These are phyloP conservation scores for Spea bombifrons DNA, from an alignment of 2,113 vertebrate species.

Conservation along the genomic window DNA sequence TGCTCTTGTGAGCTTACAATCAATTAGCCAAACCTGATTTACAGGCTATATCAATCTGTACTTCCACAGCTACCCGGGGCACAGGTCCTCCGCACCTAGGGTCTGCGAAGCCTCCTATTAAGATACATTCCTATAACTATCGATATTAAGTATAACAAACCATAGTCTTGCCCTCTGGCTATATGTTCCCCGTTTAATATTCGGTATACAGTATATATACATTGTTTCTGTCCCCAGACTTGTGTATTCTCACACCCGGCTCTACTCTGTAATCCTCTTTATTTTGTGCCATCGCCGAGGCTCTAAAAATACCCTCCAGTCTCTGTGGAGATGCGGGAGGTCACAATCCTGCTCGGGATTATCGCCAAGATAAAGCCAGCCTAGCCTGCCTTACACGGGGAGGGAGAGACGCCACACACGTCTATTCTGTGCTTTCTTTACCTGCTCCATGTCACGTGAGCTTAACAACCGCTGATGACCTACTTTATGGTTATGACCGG, in stretches of 20 bases:
- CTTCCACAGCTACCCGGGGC: too few relatives aligned
- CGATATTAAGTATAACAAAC: too few relatives aligned
- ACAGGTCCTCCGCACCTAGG: too few relatives aligned
- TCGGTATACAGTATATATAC: too few relatives aligned
- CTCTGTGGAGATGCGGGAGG: constrained; percentile 32
- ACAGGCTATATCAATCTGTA: too few relatives aligned
- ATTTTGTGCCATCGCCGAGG: constrained; percentile 14
- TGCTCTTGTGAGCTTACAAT: too few relatives aligned
- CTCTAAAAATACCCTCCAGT: constrained; percentile 41
- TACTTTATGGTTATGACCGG: too few relatives aligned
- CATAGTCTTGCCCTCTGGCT: too few relatives aligned
- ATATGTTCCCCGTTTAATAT: not conserved
- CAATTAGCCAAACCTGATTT: too few relatives aligned
- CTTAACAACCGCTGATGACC: not conserved
- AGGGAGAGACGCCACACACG: not conserved
- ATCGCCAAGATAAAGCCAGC: constrained; percentile 27
- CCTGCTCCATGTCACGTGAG: not conserved
- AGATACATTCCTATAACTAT: too few relatives aligned
- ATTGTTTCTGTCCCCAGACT: not conserved
- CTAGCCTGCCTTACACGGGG: not conserved
- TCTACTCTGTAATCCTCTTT: constrained; percentile 35
- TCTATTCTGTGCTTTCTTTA: not conserved
- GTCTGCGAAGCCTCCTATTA: too few relatives aligned
- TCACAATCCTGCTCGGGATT: constrained; percentile 43
- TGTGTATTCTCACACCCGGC: constrained; percentile 19